A percentile compares a stretch with the other conserved stretches of the same genome.
Evolutionary conservation across 92 coral and sea anemone genomes (phyloP).

Genomic region (Umimayanthus kanabou): DNA sequence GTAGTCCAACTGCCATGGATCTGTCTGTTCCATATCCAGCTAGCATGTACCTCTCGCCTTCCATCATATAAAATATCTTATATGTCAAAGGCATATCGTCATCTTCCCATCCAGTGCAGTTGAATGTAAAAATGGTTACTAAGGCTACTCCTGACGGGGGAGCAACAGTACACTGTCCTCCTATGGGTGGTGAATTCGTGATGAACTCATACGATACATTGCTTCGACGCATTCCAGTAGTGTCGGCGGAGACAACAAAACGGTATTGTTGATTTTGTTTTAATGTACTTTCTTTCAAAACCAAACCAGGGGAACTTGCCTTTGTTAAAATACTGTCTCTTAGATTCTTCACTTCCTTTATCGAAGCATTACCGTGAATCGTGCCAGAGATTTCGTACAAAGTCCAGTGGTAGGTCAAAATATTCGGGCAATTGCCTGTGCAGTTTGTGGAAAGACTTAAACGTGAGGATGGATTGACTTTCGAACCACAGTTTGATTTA

Average conservation of each 20-base stretch:
- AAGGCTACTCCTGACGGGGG: conserved; percentile 65
- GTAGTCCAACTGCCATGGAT: not conserved
- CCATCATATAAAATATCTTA: conserved; percentile 1
- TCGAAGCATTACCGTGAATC: not conserved
- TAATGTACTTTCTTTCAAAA: not conserved
- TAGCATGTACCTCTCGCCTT: not conserved
- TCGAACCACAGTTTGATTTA: conserved; percentile 41
- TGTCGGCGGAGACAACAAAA: not conserved
- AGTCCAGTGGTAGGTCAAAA: not conserved
- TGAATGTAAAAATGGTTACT: conserved; percentile 54
- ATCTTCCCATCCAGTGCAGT: conserved; percentile 78
- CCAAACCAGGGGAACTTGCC: not conserved
- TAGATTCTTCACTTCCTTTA: not conserved
- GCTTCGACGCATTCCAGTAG: not conserved
- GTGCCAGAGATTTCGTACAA: not conserved
- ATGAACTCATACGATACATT: conserved; percentile 23
- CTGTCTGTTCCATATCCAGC: not conserved
- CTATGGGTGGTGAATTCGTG: conserved; percentile 65
- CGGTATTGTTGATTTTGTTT: not conserved
- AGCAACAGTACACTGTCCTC: conserved; percentile 48
- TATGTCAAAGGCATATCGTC: conserved; percentile 64
- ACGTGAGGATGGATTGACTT: conserved; percentile 41
- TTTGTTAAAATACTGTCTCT: not conserved
- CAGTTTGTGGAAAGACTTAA: conserved; percentile 22
- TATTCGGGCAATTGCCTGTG: not conserved